Conservation (phyloP, 2,888 invertebrate species). For the Disparrhopalites patrizii region DNA sequence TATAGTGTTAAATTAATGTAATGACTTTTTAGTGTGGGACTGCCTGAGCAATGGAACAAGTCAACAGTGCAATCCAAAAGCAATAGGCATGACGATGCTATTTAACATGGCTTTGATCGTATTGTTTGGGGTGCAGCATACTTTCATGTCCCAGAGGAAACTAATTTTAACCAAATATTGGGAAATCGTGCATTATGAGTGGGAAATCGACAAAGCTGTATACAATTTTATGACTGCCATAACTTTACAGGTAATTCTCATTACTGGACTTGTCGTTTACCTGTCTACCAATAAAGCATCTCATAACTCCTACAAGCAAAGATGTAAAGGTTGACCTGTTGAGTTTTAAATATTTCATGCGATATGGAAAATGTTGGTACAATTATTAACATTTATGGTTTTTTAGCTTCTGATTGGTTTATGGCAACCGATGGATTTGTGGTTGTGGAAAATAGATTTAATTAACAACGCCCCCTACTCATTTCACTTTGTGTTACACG, state of each 20-base stretch:
- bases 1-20: too few species aligned
- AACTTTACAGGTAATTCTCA: slow-evolving; percentile 31
- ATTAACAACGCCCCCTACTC: not conserved
- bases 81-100: not conserved
- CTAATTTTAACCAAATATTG: slow-evolving; percentile 26
- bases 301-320: too few species aligned
- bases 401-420: slow-evolving; percentile 17
- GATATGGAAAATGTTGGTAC: not conserved
- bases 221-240: slow-evolving; percentile 30
- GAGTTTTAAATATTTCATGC: too few species aligned
- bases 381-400: not conserved
- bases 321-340: too few species aligned
- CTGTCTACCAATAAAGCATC: too few species aligned
- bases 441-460: slow-evolving; percentile 27
- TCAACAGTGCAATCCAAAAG: not conserved
- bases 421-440: slow-evolving; percentile 28
- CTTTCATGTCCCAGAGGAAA: slow-evolving; percentile 24
- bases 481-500: slow-evolving; percentile 18
- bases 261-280: too few species aligned
- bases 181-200: slow-evolving; percentile 29
- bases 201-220: slow-evolving; percentile 35
- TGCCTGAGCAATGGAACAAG: not conserved
- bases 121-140: slow-evolving; percentile 29
- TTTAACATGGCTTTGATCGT: slow-evolving; percentile 21
- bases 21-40: not conserved